phyloP scores from a whole-genome alignment of 1,140 invertebrate species.

The Hyles euphorbiae region DNA sequence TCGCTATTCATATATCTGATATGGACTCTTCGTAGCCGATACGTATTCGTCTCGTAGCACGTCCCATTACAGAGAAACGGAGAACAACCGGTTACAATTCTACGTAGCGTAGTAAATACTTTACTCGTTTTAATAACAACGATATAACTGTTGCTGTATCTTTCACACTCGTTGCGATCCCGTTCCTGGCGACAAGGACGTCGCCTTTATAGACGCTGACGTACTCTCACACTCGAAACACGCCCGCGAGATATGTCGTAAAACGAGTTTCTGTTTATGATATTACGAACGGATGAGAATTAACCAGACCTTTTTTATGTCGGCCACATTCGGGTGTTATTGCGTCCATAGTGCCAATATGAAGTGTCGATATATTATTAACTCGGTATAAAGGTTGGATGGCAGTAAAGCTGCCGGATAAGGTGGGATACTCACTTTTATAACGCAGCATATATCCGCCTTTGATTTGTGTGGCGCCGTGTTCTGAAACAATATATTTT shows the following conservation, averaged over 20 bases:
- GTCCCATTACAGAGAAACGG: no score
- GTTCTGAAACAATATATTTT: conserved; percentile 68
- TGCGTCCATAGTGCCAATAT: conserved; percentile 13
- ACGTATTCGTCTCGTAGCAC: no score
- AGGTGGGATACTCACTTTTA: conserved; percentile 76
- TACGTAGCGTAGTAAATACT: no score
- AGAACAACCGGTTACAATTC: no score
- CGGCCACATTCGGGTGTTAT: conserved; percentile 13
- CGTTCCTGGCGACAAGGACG: no score
- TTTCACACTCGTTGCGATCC: no score
- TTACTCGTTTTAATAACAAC: no score
- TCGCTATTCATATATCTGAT: no score
- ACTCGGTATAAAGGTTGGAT: conserved; percentile 1
- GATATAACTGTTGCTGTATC: no score
- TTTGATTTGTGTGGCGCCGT: conserved; percentile 79
- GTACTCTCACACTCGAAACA: conserved; percentile 6
- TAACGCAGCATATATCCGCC: conserved; percentile 80
- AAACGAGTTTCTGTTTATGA: conserved; percentile 16
- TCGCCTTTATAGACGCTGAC: no score
- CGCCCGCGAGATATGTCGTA: conserved; percentile 6
- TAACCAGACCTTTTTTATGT: conserved; percentile 11
- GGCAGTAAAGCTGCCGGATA: background rate
- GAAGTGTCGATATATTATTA: conserved; percentile 19
- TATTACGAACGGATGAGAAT: conserved; percentile 11
- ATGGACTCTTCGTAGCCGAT: no score